A percentile compares a stretch with the other conserved stretches of the same genome.
phyloP scores from a whole-genome alignment of 1,140 invertebrate species.

The Eumaeus atala region DNA sequence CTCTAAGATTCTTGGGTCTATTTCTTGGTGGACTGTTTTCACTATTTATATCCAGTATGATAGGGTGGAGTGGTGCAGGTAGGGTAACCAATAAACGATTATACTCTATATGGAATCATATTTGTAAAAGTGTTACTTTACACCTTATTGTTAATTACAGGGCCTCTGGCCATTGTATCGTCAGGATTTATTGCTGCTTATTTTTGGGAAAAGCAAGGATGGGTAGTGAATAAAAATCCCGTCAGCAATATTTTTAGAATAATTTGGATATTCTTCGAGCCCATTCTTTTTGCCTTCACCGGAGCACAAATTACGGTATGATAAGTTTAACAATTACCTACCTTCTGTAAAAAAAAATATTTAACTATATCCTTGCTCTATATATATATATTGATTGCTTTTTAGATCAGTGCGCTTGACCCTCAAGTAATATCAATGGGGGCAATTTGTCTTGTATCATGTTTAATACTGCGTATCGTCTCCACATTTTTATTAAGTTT shows the following conservation, averaged over 20 bases:
- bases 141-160: conserved; percentile 37
- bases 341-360: conserved; percentile 1
- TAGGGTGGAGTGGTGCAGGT: conserved; percentile 85
- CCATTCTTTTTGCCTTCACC: conserved; percentile 93
- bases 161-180: conserved; percentile 88
- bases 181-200: conserved; percentile 88
- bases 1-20: conserved; percentile 83
- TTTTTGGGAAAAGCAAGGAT: conserved; percentile 85
- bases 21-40: conserved; percentile 88
- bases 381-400: conserved; percentile 14
- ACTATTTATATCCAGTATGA: conserved; percentile 86
- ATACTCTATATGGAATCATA: no score
- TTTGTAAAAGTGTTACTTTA: no score
- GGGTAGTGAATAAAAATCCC: conserved; percentile 88
- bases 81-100: no score
- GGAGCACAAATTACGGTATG: conserved; percentile 86
- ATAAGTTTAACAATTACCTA: neutral
- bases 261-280: conserved; percentile 95
- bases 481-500: conserved; percentile 80
- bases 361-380: conserved; percentile 3
- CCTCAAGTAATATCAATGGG: conserved; percentile 77
- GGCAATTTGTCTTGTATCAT: conserved; percentile 75
- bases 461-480: conserved; percentile 77
- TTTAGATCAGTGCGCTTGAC: conserved; percentile 78
- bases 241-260: conserved; percentile 90